A percentile compares a stretch with the other conserved stretches of the same genome.
Evolutionary conservation across 2,888 invertebrate genomes (phyloP).

Genomic region (Horisme vitalbata): DNA sequence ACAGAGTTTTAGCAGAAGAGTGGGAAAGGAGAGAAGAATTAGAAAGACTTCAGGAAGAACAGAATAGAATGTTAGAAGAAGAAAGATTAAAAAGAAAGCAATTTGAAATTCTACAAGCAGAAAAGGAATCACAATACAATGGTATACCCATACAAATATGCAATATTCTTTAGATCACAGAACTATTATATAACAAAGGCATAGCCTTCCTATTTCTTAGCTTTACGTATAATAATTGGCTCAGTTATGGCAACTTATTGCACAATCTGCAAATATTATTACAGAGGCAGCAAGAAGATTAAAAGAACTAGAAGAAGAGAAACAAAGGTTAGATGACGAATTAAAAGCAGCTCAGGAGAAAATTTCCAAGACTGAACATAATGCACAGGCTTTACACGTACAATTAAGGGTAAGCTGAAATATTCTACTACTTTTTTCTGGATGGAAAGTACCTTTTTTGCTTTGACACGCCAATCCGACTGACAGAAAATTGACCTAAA

Average conservation of each 20-base stretch:
- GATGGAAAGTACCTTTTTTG: too few species aligned
- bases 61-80: constrained; percentile 86
- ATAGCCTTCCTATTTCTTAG: too few species aligned
- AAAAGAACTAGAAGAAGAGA: constrained; percentile 87
- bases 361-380: constrained; percentile 86
- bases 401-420: constrained; percentile 60
- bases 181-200: too few species aligned
- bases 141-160: constrained; percentile 70
- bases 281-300: constrained; percentile 88
- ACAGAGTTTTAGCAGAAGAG: constrained; percentile 89
- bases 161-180: too few species aligned
- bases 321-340: constrained; percentile 87
- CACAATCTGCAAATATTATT: constrained; percentile 27
- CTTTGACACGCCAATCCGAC: too few species aligned
- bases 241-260: too few species aligned
- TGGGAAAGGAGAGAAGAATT: constrained; percentile 92
- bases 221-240: too few species aligned
- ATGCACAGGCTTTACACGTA: constrained; percentile 67
- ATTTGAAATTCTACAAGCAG: constrained; percentile 87
- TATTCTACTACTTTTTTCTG: too few species aligned
- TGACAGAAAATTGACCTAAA: too few species aligned
- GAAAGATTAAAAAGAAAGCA: constrained; percentile 89
- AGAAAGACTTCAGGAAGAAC: constrained; percentile 90
- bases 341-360: constrained; percentile 86
- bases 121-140: constrained; percentile 87